Percentiles rank a stretch among this genome's conserved stretches.
phyloP scores from a whole-genome alignment of 2,113 vertebrate species.

The Caranx melampygus region DNA sequence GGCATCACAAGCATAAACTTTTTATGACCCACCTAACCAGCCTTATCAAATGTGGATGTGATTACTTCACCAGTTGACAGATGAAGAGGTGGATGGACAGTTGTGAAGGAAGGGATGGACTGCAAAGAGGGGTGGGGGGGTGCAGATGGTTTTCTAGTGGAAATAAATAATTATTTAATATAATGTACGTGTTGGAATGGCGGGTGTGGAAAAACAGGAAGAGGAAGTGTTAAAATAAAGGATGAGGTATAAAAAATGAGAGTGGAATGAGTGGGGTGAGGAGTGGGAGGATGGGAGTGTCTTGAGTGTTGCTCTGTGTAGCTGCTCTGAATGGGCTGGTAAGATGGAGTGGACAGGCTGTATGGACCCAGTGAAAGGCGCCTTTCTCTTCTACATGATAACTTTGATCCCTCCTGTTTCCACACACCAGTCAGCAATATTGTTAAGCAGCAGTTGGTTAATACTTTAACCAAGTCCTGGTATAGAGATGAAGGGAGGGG shows the following conservation, averaged over 20 bases:
- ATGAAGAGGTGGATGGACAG: slow-evolving; percentile 66
- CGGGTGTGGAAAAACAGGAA: slow-evolving; percentile 39
- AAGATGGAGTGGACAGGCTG: slow-evolving; percentile 86
- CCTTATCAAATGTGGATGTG: slow-evolving; percentile 82
- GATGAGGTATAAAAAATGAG: slow-evolving; percentile 72
- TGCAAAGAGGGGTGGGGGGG: neutral
- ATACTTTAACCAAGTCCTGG: slow-evolving; percentile 79
- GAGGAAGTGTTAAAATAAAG: slow-evolving; percentile 63
- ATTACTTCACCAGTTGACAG: slow-evolving; percentile 74
- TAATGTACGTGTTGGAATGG: slow-evolving; percentile 33
- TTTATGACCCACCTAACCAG: slow-evolving; percentile 82
- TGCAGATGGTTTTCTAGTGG: slow-evolving; percentile 9
- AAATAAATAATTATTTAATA: slow-evolving; percentile 61
- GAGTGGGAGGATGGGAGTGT: slow-evolving; percentile 81
- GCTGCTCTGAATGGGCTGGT: slow-evolving; percentile 78
- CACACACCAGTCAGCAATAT: slow-evolving; percentile 86
- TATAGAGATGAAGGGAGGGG: slow-evolving; percentile 38
- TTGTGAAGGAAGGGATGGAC: slow-evolving; percentile 30
- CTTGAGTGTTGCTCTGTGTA: slow-evolving; percentile 70
- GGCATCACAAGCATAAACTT: slow-evolving; percentile 79
- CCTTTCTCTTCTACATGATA: slow-evolving; percentile 84
- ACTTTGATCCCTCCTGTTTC: slow-evolving; percentile 86
- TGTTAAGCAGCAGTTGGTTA: slow-evolving; percentile 83
- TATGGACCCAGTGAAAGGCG: slow-evolving; percentile 78
- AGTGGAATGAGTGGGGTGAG: slow-evolving; percentile 71